Evolutionary conservation across 2,797 vertebrate genomes (phyloP), one percentile per base, ranked within the genome.

Genomic region (Pygocentrus nattereri): DNA sequence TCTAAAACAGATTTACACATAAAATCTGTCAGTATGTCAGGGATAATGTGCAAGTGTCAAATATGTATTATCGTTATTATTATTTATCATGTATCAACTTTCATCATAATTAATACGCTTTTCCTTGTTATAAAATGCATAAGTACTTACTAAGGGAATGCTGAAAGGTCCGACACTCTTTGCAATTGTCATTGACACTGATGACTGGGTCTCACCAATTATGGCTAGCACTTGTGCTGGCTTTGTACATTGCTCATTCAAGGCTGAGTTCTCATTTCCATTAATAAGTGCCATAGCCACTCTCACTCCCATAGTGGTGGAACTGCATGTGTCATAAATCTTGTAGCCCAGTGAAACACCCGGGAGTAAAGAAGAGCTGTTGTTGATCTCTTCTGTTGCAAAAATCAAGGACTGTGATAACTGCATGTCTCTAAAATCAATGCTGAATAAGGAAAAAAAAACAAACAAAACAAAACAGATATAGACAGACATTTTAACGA

Each of bases 131-230:
- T n/a, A n/a, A n/a, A n/a, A n/a, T n/a, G n/a, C n/a, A n/a, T n/a
- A n/a, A 11, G 52, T 18, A 18, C 50, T 52, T 73, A 94, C 92
- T 89, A 91, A 3, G 50, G 92, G 91, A 23, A 92, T 86, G 16
- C 86, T 62, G 77, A 93, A 93, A 1, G 90, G 89, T 84, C 72
- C 79, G 21, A 81, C 52, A 58, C 49, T 19, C 19, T 75, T 81
- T 67, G 72, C n/a, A 49, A 72, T 59, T 0, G 78, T 56, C 78
- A 79, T 72, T 12, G 54, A 79, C 0, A 54, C 64, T 12, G 64
- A 78, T 10, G 76, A 78, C 19, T 64, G 54, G 67, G 64, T 68
- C n/a, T 77, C 75, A 15, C 76, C 76, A 11, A 78, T 69, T 2
- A 69, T n/a, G 21, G 31, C 30, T 41, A 21, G 30, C 47, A 18